These are phyloP conservation scores for Rhopalosiphum padi DNA, from an alignment of 1,140 invertebrate genomes.

Conservation along the genomic window DNA sequence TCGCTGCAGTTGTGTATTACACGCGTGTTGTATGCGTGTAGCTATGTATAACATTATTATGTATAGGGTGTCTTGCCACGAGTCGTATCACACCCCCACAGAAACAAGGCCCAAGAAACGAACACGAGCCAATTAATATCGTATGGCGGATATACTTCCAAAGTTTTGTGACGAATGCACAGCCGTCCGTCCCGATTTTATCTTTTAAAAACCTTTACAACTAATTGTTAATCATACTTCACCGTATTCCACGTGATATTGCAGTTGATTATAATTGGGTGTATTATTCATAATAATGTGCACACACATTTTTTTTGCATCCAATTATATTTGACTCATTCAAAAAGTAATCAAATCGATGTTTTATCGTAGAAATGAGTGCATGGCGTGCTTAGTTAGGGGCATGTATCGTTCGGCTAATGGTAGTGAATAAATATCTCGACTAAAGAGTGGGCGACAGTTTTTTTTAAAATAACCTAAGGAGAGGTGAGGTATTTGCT, in stretches of 20 bases:
- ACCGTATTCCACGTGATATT: neutral
- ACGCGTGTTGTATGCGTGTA: neutral
- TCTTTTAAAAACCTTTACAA: conserved; percentile 2
- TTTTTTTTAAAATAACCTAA: neutral
- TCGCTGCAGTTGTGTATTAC: neutral
- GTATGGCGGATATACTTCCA: neutral
- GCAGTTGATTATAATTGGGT: neutral
- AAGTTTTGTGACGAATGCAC: neutral
- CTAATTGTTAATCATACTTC: conserved; percentile 11
- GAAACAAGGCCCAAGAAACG: neutral
- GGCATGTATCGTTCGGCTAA: neutral
- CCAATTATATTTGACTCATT: neutral
- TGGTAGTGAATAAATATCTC: neutral
- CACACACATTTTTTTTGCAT: neutral
- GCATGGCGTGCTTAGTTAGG: neutral
- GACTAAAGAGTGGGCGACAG: neutral
- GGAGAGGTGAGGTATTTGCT: neutral
- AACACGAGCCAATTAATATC: neutral
- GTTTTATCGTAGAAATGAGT: neutral
- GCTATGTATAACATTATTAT: neutral
- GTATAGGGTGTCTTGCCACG: neutral
- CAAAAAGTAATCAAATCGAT: neutral
- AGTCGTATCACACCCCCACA: neutral
- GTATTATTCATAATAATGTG: neutral
- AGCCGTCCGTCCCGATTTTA: neutral